A percentile compares a stretch with the other conserved stretches of the same genome.
Evolutionary conservation across 2,113 vertebrate species (phyloP).

Genomic region (Nipponia nippon): DNA sequence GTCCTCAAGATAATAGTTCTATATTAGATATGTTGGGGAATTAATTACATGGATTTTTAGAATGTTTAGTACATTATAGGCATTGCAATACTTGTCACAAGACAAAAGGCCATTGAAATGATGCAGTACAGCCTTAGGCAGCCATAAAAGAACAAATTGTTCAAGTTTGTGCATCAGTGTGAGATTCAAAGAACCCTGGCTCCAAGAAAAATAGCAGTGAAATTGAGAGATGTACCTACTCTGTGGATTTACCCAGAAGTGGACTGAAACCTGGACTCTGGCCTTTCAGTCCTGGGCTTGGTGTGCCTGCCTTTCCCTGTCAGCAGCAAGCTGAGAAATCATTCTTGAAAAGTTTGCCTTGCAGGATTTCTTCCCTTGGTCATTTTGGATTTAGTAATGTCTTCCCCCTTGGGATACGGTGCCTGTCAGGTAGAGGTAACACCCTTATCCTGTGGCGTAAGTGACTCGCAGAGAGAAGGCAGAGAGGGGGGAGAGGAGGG

Average conservation of each 20-base stretch:
- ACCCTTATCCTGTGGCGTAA: background rate
- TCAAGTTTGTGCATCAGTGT: conserved; percentile 34
- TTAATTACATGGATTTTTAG: conserved; percentile 53
- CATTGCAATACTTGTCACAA: conserved; percentile 48
- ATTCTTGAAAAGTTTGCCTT: conserved; percentile 43
- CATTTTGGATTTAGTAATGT: background rate
- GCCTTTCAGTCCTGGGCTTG: background rate
- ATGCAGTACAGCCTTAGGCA: conserved; percentile 54
- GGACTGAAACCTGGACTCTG: background rate
- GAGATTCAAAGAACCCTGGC: conserved; percentile 26
- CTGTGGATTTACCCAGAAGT: background rate
- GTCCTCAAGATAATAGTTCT: conserved; percentile 52
- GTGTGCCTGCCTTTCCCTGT: conserved; percentile 5
- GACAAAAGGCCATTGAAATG: conserved; percentile 63
- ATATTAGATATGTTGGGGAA: conserved; percentile 47
- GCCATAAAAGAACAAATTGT: conserved; percentile 59
- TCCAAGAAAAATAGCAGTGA: conserved; percentile 10
- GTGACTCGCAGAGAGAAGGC: background rate
- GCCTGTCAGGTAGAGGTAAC: background rate
- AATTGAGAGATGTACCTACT: conserved; percentile 16
- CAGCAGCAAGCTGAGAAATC: conserved; percentile 44
- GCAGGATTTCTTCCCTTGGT: background rate
- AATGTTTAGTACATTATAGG: conserved; percentile 47
- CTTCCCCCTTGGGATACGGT: background rate
- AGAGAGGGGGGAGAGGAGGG: background rate